Percentiles rank a stretch among this genome's conserved stretches.
These are phyloP conservation scores for Mormyrops boulengeri DNA, from an alignment of 2,797 vertebrate genomes.

Conservation along the genomic window DNA sequence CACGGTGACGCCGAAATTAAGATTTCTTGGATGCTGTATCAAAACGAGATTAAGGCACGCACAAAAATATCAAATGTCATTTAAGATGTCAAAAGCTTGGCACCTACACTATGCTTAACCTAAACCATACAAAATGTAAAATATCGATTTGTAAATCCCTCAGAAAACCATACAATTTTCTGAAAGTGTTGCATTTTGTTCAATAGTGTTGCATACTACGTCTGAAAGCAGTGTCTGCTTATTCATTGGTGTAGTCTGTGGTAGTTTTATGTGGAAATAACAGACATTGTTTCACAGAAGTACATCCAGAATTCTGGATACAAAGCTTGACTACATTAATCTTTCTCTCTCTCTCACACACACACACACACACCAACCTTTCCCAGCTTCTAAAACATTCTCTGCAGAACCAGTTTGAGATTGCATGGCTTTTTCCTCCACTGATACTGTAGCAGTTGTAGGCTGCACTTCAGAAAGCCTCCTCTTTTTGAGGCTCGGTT, in stretches of 20 bases:
- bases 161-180: no score
- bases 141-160: neutral
- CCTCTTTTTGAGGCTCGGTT: slow-evolving; percentile 37
- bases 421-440: neutral
- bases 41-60: neutral
- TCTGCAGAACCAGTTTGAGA: neutral
- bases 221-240: neutral
- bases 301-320: neutral
- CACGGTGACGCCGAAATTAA: neutral
- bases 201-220: neutral
- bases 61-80: neutral
- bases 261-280: neutral
- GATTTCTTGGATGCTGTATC: neutral
- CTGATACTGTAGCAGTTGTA: neutral
- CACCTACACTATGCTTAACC: neutral
- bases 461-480: slow-evolving; percentile 38
- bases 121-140: neutral
- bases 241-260: neutral
- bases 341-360: neutral
- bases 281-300: neutral
- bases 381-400: neutral
- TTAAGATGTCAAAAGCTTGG: neutral
- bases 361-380: neutral
- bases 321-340: neutral
- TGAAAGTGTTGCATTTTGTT: no score